A percentile compares a stretch with the other conserved stretches of the same genome.
Evolutionary conservation across 2,797 vertebrate species (phyloP).

Genomic region (Streptopelia turtur): DNA sequence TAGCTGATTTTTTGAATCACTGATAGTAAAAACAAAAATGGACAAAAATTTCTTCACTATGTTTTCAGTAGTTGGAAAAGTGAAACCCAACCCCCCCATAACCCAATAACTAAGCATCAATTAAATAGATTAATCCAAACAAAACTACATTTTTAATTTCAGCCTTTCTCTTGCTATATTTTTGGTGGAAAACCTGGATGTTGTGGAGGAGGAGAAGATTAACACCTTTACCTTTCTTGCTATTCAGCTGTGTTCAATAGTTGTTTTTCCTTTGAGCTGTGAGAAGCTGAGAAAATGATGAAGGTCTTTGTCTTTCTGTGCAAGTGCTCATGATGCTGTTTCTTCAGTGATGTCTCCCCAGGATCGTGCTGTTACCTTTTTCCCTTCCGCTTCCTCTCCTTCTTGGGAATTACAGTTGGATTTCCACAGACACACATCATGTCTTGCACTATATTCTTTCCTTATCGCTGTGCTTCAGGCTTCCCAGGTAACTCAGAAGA

Average conservation of each 20-base stretch:
- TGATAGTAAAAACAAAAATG: not conserved
- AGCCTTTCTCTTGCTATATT: not conserved
- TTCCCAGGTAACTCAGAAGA: not conserved
- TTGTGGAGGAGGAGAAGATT: not conserved
- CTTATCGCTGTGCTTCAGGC: not conserved
- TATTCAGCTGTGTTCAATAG: not conserved
- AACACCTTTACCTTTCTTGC: not conserved
- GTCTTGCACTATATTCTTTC: not conserved
- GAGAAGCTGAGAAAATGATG: not conserved
- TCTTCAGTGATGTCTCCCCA: not conserved
- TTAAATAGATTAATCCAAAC: not conserved
- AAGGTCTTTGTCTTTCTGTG: not conserved
- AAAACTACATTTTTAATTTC: not conserved
- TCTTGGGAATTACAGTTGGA: not conserved
- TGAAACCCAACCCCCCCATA: accelerated
- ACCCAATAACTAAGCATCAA: not conserved
- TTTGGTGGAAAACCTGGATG: not conserved
- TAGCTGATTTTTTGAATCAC: not conserved
- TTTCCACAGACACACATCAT: not conserved
- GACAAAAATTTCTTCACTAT: not conserved
- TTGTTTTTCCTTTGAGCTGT: not conserved
- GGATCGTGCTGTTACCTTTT: not conserved
- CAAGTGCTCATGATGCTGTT: not conserved
- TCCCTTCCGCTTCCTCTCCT: not conserved
- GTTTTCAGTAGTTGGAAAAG: not conserved